Evolutionary conservation across 2,888 invertebrate species (phyloP).

Genomic region (Petrophora chlorosata): DNA sequence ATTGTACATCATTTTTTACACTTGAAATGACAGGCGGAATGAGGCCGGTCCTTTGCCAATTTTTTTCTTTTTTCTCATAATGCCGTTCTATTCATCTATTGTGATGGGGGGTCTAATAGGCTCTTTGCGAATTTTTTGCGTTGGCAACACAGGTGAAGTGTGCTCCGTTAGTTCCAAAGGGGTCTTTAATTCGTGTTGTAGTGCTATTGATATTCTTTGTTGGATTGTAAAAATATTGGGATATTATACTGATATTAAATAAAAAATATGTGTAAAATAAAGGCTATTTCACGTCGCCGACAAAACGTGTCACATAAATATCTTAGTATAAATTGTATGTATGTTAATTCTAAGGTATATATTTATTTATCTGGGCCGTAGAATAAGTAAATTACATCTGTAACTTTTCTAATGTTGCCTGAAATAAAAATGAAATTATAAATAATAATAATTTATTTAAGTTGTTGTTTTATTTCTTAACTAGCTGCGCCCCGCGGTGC

Average conservation of each 20-base stretch:
- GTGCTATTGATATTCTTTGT: slow-evolving; percentile 11
- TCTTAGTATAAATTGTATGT: too few relatives aligned
- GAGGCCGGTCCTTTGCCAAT: slow-evolving; percentile 60
- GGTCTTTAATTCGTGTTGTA: slow-evolving; percentile 13
- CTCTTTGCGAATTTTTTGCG: slow-evolving; percentile 60
- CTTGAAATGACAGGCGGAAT: slow-evolving; percentile 60
- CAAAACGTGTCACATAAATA: too few relatives aligned
- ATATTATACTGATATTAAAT: background rate
- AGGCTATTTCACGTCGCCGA: too few relatives aligned
- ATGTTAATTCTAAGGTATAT: too few relatives aligned
- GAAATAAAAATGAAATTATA: too few relatives aligned
- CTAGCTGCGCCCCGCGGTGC: too few relatives aligned
- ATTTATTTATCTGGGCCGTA: too few relatives aligned
- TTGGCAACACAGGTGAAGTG: slow-evolving; percentile 56
- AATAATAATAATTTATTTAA: too few relatives aligned
- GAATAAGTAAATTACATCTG: too few relatives aligned
- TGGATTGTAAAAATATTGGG: slow-evolving; percentile 1
- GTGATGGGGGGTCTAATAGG: slow-evolving; percentile 66
- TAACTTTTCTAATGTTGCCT: too few relatives aligned
- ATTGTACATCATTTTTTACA: slow-evolving; percentile 63
- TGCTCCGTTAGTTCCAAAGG: slow-evolving; percentile 29
- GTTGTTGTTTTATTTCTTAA: too few relatives aligned
- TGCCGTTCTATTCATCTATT: slow-evolving; percentile 59
- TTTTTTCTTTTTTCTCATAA: slow-evolving; percentile 41
- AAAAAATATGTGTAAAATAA: too few relatives aligned